Percentiles rank a stretch among this genome's conserved stretches.
Evolutionary conservation across 2,113 vertebrate genomes (phyloP).

Genomic region (Bujurquina vittata): DNA sequence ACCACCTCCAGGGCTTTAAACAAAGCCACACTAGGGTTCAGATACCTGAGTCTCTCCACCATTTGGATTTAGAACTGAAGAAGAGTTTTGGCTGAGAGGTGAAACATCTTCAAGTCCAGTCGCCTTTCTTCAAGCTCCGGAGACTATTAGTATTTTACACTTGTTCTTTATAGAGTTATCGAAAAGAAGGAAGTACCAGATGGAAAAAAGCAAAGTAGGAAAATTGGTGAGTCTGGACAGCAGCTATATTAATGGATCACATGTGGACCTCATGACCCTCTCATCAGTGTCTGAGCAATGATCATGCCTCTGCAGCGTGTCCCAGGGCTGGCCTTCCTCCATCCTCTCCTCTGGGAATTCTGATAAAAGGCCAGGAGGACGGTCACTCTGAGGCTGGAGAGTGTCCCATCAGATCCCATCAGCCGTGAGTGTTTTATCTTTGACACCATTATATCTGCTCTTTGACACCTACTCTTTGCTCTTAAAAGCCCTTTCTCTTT

Average conservation of each 20-base stretch:
- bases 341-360: neutral
- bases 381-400: neutral
- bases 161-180: neutral
- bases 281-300: slow-evolving; percentile 67
- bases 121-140: too few relatives aligned
- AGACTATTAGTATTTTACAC: neutral
- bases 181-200: neutral
- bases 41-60: too few relatives aligned
- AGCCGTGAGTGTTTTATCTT: slow-evolving; percentile 65
- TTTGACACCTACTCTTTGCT: neutral
- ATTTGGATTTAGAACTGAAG: too few relatives aligned
- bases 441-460: neutral
- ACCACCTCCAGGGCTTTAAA: too few relatives aligned
- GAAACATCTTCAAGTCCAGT: too few relatives aligned
- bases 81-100: too few relatives aligned
- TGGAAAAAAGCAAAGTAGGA: neutral
- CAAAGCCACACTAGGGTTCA: too few relatives aligned
- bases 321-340: neutral
- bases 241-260: slow-evolving; percentile 64
- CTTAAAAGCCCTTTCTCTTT: neutral
- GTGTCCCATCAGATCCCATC: slow-evolving; percentile 13
- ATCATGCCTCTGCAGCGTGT: slow-evolving; percentile 52
- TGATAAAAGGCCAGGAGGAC: slow-evolving; percentile 58
- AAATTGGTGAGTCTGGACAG: slow-evolving; percentile 52
- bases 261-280: slow-evolving; percentile 39